phyloP scores from a whole-genome alignment of 2,888 invertebrate genomes.

The Drosophila dives region DNA sequence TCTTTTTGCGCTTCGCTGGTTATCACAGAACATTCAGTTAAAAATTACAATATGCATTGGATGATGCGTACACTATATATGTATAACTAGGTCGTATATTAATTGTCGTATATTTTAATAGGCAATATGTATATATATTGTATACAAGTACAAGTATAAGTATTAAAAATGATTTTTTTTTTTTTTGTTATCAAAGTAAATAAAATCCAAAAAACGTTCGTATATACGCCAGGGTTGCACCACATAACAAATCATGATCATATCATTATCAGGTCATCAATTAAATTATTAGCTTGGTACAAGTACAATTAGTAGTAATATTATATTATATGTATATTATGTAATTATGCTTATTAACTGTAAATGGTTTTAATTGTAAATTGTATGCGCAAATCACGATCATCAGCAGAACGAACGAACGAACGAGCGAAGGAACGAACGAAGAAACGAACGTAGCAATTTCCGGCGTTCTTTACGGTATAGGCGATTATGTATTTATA shows the following conservation, averaged over 20 bases:
- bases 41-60: constrained; percentile 79
- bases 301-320: constrained; percentile 46
- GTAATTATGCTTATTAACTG: constrained; percentile 52
- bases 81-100: constrained; percentile 61
- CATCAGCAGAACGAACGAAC: constrained; percentile 81
- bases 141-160: constrained; percentile 64
- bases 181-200: constrained; percentile 54
- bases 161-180: constrained; percentile 56
- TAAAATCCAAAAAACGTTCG: constrained; percentile 75
- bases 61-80: constrained; percentile 76
- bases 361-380: constrained; percentile 30
- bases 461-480: constrained; percentile 56
- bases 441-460: constrained; percentile 69
- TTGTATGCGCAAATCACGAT: constrained; percentile 78
- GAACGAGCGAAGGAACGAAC: constrained; percentile 66
- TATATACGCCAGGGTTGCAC: constrained; percentile 73
- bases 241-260: constrained; percentile 77
- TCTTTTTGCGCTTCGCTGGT: constrained; percentile 58
- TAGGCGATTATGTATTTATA: constrained; percentile 32
- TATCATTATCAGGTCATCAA: constrained; percentile 62
- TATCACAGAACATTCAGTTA: constrained; percentile 77
- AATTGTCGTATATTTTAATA: constrained; percentile 54
- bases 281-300: constrained; percentile 61
- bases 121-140: constrained; percentile 51
- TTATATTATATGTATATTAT: constrained; percentile 43